Conservation (phyloP, 1,140 invertebrate species). For the Euschistus heros region DNA sequence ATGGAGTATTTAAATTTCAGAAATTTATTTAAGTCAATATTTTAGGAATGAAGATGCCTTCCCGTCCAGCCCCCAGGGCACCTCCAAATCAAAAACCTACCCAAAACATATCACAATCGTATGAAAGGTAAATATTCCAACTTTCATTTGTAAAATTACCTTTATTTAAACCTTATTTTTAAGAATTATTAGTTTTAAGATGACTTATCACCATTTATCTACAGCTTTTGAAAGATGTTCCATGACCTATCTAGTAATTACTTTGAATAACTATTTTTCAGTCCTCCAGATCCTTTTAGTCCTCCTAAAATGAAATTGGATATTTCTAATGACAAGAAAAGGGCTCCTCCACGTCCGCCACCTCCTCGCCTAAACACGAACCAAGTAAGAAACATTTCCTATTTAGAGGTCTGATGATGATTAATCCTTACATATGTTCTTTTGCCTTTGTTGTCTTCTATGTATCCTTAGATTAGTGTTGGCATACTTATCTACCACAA, state of each 20-base stretch:
- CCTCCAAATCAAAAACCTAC: not conserved
- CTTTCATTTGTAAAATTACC: not conserved
- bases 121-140: not conserved
- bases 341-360: conserved; percentile 42
- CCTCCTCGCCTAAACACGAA: conserved; percentile 37
- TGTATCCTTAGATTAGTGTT: conserved; percentile 28
- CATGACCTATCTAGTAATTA: too few relatives aligned
- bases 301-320: conserved; percentile 6
- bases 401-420: too few relatives aligned
- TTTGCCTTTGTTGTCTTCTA: too few relatives aligned
- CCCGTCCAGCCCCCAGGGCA: not conserved
- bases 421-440: too few relatives aligned
- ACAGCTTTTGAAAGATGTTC: too few relatives aligned
- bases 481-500: conserved; percentile 30
- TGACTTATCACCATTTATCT: too few relatives aligned
- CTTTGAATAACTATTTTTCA: not conserved
- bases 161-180: not conserved
- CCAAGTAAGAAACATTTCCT: conserved; percentile 30
- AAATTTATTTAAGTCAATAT: not conserved
- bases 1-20: not conserved
- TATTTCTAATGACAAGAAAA: conserved; percentile 34
- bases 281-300: conserved; percentile 5
- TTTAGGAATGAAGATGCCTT: not conserved
- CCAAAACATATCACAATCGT: not conserved
- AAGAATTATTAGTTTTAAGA: too few relatives aligned